Base-by-base conservation (phyloP, 2,888 invertebrate species). In the Gryllus longicercus region DNA sequence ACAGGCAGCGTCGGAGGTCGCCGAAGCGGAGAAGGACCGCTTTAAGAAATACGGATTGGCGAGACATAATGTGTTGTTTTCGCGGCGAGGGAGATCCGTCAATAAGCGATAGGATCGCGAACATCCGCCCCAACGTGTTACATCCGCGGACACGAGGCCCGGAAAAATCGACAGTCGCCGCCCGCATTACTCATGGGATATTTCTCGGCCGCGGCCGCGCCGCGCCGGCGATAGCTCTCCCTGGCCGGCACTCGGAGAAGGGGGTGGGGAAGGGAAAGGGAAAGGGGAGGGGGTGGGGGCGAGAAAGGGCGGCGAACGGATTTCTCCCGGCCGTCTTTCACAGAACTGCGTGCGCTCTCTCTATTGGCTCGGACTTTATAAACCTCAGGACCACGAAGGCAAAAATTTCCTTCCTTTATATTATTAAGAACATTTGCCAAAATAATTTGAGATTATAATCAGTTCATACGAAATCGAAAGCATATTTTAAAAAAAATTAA, bases 61-160 rank as follows among this genome's bases (percentile, higher is more conserved):
- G 74, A 51, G n/a, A 74, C 50, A 50, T 38, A 50, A 50, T 16
- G 38, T 50, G 51, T 78, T 78, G 78, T 38, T 63, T 63, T 63
- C 63, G 14, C 63, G 63, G 4, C 63, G 63, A 14, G 63, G n/a
- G 63, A 63, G 63, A 63, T 63, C 63, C 63, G 63, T 63, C 63
- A 63, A 63, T 63, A 63, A 4, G n/a, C 14, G 63, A 63, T 63
- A 63, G 14, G 16, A 63, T 63, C 63, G 63, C 63, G 11, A 63
- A 63, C 63, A 63, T 63, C 63, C 63, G 63, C 63, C 63, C 16
- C 12, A 63, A 63, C 63, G 63, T 63, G 63, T 63, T 63, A 63
- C 63, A 63, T 63, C 63, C 63, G n/a, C 63, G n/a, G 63, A 63
- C 63, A 63, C n/a, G 11, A n/a, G 3, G 63, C 63, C n/a, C 63